Conservation (phyloP, 2,888 invertebrate species). For the Hypsopygia costalis region DNA sequence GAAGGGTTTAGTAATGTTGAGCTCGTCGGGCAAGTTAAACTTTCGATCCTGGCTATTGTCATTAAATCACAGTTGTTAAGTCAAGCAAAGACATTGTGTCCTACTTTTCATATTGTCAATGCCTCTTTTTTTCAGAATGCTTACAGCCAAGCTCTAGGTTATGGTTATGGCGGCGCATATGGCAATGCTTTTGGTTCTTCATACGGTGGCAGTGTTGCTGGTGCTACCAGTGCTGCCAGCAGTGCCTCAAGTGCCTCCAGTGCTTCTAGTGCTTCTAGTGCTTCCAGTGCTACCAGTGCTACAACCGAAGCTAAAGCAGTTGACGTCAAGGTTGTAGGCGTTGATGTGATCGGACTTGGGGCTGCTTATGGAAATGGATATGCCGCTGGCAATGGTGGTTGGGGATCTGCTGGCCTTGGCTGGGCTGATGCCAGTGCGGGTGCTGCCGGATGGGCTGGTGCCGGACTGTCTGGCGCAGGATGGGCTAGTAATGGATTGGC, state of each 20-base stretch:
- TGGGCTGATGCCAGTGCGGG: conserved; percentile 27
- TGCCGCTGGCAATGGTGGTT: not conserved
- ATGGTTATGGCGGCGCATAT: not conserved
- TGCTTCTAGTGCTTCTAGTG: too few species aligned
- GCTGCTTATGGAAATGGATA: not conserved
- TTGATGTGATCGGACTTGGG: not conserved
- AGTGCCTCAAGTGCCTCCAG: too few species aligned
- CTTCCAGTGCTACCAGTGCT: too few species aligned
- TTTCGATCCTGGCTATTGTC: too few species aligned
- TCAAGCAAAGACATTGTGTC: too few species aligned
- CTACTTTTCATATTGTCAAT: too few species aligned
- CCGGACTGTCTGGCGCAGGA: conserved; percentile 12
- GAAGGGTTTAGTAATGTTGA: too few species aligned
- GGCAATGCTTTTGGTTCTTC: not conserved
- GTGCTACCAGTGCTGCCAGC: too few species aligned
- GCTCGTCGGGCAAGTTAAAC: too few species aligned
- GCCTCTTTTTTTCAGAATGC: conserved; percentile 20
- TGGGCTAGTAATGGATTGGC: conserved; percentile 27
- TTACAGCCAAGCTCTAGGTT: conserved; percentile 10
- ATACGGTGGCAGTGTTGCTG: not conserved
- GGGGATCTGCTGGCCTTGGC: conserved; percentile 14
- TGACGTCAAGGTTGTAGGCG: not conserved
- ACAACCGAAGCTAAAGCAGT: too few species aligned
- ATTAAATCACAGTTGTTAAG: too few species aligned
- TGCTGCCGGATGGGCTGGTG: too few species aligned